These are phyloP conservation scores for Lepidotrigona ventralis DNA, from an alignment of 1,140 invertebrate genomes.

Conservation along the genomic window DNA sequence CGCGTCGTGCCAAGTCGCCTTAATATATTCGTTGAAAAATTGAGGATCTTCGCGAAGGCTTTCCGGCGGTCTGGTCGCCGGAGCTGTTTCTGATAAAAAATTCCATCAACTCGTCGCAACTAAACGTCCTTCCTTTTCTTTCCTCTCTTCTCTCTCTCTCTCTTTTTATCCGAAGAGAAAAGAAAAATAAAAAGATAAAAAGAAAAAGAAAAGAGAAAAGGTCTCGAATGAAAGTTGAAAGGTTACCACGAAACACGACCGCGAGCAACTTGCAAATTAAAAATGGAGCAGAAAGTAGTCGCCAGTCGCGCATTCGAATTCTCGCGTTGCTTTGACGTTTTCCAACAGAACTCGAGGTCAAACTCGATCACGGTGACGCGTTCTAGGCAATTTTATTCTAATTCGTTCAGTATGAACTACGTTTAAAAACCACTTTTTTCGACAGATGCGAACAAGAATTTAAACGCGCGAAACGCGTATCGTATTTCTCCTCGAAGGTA, in stretches of 20 bases:
- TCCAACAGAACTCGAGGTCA: neutral
- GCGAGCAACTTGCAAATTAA: neutral
- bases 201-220: neutral
- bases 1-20: neutral
- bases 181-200: neutral
- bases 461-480: neutral
- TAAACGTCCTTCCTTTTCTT: neutral
- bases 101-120: neutral
- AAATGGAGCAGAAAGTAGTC: neutral
- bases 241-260: neutral
- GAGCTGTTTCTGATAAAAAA: neutral
- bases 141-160: neutral
- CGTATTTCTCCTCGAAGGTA: neutral
- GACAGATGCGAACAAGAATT: neutral
- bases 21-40: constrained; percentile 19
- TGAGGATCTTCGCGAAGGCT: neutral
- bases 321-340: neutral
- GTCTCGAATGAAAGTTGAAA: neutral
- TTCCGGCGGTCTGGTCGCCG: neutral
- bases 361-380: neutral
- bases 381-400: neutral
- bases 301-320: neutral
- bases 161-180: neutral
- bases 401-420: neutral
- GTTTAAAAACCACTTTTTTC: neutral